phyloP scores from a whole-genome alignment of 2,888 invertebrate species.

The Rhorus exstirpatorius region DNA sequence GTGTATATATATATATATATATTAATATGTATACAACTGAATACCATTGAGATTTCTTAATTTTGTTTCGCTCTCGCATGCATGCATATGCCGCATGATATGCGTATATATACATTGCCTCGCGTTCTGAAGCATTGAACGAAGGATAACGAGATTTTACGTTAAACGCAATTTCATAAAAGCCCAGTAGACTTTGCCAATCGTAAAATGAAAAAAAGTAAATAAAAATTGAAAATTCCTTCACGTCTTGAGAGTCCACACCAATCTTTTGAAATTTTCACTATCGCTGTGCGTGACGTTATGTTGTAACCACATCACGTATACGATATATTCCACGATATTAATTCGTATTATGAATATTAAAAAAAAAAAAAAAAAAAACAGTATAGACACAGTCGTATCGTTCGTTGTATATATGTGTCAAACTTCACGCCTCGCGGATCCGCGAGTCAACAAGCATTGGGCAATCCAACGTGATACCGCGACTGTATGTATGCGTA shows the following conservation, averaged over 20 bases:
- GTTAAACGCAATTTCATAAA: not conserved
- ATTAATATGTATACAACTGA: not conserved
- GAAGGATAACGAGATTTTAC: slow-evolving; percentile 30
- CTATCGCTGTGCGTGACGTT: not conserved
- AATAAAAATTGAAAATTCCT: not conserved
- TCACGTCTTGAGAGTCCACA: not conserved
- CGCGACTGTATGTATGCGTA: not conserved
- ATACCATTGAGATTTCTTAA: no score
- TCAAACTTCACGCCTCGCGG: not conserved
- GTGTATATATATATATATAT: not conserved
- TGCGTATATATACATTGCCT: not conserved
- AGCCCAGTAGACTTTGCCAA: not conserved
- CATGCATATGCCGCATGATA: not conserved
- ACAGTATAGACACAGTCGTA: not conserved
- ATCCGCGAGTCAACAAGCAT: slow-evolving; percentile 19
- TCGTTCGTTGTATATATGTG: not conserved
- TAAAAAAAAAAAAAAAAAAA: no score
- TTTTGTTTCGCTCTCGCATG: not conserved
- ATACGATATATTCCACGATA: not conserved
- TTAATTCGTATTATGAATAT: not conserved
- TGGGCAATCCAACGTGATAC: slow-evolving; percentile 6
- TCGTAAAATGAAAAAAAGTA: no score
- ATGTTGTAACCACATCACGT: not conserved
- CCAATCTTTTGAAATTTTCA: slow-evolving; percentile 4
- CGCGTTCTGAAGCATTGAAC: slow-evolving; percentile 12